Evolutionary conservation across 2,888 invertebrate genomes (phyloP), one percentile per base, ranked within the genome.

Genomic region (Nemotelus nigrinus): DNA sequence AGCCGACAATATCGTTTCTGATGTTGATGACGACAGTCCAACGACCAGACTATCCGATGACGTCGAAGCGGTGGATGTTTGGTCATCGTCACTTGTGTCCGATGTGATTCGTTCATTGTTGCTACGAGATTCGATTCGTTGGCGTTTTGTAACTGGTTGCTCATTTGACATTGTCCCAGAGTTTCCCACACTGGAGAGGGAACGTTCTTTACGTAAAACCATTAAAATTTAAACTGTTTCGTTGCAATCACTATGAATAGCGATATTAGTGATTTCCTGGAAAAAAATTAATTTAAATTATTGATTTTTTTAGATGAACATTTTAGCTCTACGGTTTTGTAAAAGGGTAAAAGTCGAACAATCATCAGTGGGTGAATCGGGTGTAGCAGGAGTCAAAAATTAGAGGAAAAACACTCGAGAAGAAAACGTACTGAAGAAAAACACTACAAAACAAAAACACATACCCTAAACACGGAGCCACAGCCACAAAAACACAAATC

Each of bases 131-230:
- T 92, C 91, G 82, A 94, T 92, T 84, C 94, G 91, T 85, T 93
- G 92, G 85, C 95, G 93, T 89, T 95, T 95, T 86, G 94, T 94
- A 83, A 93, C 92, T 82, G 95, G 95, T 88, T 95, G 95, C 88
- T 94, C 93, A 82, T 91, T 92, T 84, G 91, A 92, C 93, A 93
- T 93, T 76, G 58, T 80, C 64, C 65, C 75, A 58, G 81, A 81
- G 76, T 80, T 79, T 81, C 81, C 82, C 81, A 78, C 80, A 76
- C 78, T 79, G 76, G 78, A 72, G 81, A 82, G 81, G 80, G 80
- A 80, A 78, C 82, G 81, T 68, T 82, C 82, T 81, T 83, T 83
- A 65, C 82, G 79, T 78, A 82, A 81, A 78, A 83, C 82, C 82
- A 83, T 83, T 80, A 81, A 82, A 79, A 63, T 74, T 63, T 39